A percentile compares a stretch with the other conserved stretches of the same genome.
phyloP scores from a whole-genome alignment of 2,888 invertebrate genomes.

The Conistra vaccinii region DNA sequence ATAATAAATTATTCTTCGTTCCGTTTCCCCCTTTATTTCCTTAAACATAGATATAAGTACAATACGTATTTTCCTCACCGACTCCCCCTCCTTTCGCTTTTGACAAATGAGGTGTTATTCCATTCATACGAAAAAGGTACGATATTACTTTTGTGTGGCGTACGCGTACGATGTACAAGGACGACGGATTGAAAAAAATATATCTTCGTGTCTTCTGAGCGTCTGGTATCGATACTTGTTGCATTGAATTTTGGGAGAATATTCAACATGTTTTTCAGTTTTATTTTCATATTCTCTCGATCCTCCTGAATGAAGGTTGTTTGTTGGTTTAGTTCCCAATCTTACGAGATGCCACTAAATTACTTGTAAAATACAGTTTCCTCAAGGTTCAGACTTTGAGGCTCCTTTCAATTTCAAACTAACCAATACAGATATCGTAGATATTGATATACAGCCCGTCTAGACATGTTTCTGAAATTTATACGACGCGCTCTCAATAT shows the following conservation, averaged over 20 bases:
- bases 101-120: conserved; percentile 61
- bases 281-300: not conserved
- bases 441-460: not conserved
- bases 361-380: not conserved
- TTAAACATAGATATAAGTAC: conserved; percentile 36
- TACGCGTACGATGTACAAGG: not conserved
- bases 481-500: not conserved
- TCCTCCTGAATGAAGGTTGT: not conserved
- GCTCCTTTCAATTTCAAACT: not conserved
- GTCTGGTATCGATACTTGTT: conserved; percentile 39
- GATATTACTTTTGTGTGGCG: conserved; percentile 40
- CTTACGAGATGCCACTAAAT: not conserved
- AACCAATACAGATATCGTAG: not conserved
- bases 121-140: conserved; percentile 57
- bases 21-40: conserved; percentile 25
- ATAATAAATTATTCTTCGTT: conserved; percentile 46
- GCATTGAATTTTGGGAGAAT: conserved; percentile 13
- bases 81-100: conserved; percentile 14
- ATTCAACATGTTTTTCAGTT: not conserved
- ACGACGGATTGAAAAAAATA: conserved; percentile 33
- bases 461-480: conserved; percentile 15
- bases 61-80: conserved; percentile 21
- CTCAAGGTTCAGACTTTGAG: not conserved
- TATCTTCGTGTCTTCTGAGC: conserved; percentile 17
- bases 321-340: not conserved